Evolutionary conservation across 1,140 invertebrate species (phyloP).

Genomic region (Argopecten irradians): DNA sequence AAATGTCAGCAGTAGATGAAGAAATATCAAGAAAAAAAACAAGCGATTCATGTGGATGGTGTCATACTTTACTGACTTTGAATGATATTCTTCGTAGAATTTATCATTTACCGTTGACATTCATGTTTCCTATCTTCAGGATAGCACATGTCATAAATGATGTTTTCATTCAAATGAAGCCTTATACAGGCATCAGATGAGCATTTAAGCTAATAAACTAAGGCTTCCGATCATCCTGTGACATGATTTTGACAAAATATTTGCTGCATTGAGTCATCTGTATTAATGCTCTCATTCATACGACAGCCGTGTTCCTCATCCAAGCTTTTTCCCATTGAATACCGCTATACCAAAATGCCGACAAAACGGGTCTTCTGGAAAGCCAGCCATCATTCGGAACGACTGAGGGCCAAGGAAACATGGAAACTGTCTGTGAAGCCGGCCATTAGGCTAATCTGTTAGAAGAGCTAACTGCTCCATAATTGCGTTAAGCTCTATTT

Average conservation of each 20-base stretch:
- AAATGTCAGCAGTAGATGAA: not conserved
- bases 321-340: not conserved
- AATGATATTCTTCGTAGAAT: too few relatives aligned
- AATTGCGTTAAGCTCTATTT: conserved; percentile 12
- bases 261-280: not conserved
- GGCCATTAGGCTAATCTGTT: not conserved
- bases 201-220: too few relatives aligned
- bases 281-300: not conserved
- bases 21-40: not conserved
- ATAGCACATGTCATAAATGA: too few relatives aligned
- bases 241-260: too few relatives aligned
- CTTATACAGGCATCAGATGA: too few relatives aligned
- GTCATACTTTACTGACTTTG: too few relatives aligned
- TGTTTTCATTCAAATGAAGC: too few relatives aligned
- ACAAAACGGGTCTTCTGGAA: not conserved
- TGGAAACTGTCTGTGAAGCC: not conserved
- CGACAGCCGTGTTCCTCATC: not conserved
- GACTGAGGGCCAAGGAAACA: not conserved
- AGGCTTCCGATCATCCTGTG: too few relatives aligned
- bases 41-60: too few relatives aligned
- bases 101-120: too few relatives aligned
- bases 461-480: not conserved
- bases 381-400: not conserved
- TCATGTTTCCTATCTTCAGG: too few relatives aligned
- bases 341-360: not conserved